A percentile compares a stretch with the other conserved stretches of the same genome.
Conservation (phyloP, 2,888 invertebrate species). For the Sesamia inferens region DNA sequence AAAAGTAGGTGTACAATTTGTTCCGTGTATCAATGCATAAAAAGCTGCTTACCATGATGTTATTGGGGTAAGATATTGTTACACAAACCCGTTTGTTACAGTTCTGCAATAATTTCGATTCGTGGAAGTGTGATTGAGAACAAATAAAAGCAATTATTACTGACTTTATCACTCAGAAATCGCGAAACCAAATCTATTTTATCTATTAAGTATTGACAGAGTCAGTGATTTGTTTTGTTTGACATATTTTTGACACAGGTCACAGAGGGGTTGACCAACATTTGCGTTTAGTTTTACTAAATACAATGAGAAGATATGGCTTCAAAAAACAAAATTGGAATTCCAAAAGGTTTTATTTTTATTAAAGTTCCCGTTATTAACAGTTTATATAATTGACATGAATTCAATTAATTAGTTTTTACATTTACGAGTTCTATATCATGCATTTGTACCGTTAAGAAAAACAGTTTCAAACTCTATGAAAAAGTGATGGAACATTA, state of each 20-base stretch:
- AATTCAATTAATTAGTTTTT: too few relatives aligned
- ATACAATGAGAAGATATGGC: not conserved
- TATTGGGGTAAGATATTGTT: slow-evolving; percentile 39
- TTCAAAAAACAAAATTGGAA: too few relatives aligned
- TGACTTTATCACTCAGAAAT: slow-evolving; percentile 35
- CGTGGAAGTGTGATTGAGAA: slow-evolving; percentile 23
- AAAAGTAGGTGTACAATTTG: slow-evolving; percentile 57
- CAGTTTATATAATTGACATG: too few relatives aligned
- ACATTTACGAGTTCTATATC: not conserved
- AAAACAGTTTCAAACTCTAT: slow-evolving; percentile 45
- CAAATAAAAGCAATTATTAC: slow-evolving; percentile 34
- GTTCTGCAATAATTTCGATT: slow-evolving; percentile 38
- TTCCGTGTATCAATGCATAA: slow-evolving; percentile 32
- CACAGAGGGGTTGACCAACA: slow-evolving; percentile 2
- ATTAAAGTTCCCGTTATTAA: not conserved
- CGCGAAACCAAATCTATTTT: not conserved
- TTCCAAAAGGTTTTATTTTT: not conserved
- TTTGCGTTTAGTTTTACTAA: slow-evolving; percentile 24
- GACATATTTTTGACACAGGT: not conserved
- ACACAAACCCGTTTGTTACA: slow-evolving; percentile 19
- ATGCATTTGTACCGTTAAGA: slow-evolving; percentile 59
- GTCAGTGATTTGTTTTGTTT: slow-evolving; percentile 12
- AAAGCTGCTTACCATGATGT: slow-evolving; percentile 58
- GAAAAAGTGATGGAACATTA: slow-evolving; percentile 45
- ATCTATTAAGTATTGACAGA: too few relatives aligned